Evolutionary conservation across 2,888 invertebrate species (phyloP).

Genomic region (Synergus itoensis): DNA sequence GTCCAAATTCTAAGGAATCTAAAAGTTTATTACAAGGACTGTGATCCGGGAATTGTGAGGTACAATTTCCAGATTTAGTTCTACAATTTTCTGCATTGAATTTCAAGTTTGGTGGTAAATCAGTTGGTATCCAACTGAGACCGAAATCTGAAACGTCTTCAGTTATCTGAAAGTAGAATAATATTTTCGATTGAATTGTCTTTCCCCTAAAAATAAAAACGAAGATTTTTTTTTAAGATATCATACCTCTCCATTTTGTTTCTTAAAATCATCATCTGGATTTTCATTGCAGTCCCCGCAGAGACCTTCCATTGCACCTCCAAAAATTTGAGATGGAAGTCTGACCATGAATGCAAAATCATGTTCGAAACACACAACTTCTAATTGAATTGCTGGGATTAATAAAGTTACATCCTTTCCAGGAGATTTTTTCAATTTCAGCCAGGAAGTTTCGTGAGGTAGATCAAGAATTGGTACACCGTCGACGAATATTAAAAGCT

Average conservation of each 20-base stretch:
- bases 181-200: no score
- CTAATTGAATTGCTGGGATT: conserved; percentile 85
- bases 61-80: conserved; percentile 76
- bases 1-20: conserved; percentile 80
- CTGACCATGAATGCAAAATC: conserved; percentile 78
- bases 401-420: conserved; percentile 83
- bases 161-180: conserved; percentile 75
- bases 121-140: conserved; percentile 79
- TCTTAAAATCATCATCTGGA: conserved; percentile 80
- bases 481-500: conserved; percentile 80
- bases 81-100: conserved; percentile 73
- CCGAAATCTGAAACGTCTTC: conserved; percentile 80
- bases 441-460: conserved; percentile 83
- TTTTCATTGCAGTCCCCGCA: conserved; percentile 88
- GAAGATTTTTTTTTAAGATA: conserved; percentile 21
- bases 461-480: conserved; percentile 76
- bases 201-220: neutral
- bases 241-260: conserved; percentile 78
- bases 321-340: conserved; percentile 87
- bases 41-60: conserved; percentile 75
- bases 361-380: conserved; percentile 79
- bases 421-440: conserved; percentile 80
- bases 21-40: conserved; percentile 83
- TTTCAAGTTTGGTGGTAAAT: conserved; percentile 52
- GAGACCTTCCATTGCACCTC: conserved; percentile 86